Evolutionary conservation across 2,113 vertebrate species (phyloP).

Genomic region (Daboia siamensis): DNA sequence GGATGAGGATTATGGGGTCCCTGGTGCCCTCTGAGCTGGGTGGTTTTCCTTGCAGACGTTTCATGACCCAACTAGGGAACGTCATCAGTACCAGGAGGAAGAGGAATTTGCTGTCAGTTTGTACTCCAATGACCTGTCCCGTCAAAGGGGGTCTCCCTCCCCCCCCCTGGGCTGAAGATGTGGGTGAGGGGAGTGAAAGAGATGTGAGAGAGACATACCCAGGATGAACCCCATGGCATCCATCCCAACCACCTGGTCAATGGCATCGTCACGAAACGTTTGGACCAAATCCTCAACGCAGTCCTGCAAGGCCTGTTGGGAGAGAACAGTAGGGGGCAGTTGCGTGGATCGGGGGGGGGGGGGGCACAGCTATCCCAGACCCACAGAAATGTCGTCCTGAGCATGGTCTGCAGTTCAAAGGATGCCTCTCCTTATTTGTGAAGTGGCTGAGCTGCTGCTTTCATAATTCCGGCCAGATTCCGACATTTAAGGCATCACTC

Average conservation of each 20-base stretch:
- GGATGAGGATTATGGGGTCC: too few species aligned
- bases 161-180: neutral
- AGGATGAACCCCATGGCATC: constrained; percentile 91
- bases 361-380: neutral
- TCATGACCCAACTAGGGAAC: too few species aligned
- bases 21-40: too few species aligned
- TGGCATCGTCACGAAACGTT: constrained; percentile 73
- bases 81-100: neutral
- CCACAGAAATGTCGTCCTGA: neutral
- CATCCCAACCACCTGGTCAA: constrained; percentile 83
- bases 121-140: too few species aligned
- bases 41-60: too few species aligned
- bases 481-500: neutral
- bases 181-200: neutral
- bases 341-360: rapidly evolving
- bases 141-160: neutral
- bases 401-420: too few species aligned
- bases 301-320: constrained; percentile 76
- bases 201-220: constrained; percentile 61
- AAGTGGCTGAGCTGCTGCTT: neutral
- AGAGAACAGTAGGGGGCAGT: constrained; percentile 17
- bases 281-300: constrained; percentile 78
- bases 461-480: neutral
- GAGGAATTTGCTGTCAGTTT: too few species aligned
- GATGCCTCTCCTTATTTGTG: neutral